Evolutionary conservation across 2,888 invertebrate species (phyloP).

Genomic region (Hydriomena furcata): DNA sequence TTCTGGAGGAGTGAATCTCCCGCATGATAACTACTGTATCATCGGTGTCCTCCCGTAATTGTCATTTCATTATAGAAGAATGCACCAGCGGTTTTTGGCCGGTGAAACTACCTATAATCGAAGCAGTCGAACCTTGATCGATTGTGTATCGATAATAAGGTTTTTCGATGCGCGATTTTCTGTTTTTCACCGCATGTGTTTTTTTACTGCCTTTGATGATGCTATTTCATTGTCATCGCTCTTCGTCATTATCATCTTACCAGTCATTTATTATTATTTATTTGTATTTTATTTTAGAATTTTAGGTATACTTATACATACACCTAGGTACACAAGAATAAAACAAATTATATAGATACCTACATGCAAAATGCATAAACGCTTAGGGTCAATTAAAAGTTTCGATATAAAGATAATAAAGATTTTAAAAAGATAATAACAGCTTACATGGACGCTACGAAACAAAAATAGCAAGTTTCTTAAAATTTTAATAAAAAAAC

Average conservation of each 20-base stretch:
- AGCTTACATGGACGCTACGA: too few relatives aligned
- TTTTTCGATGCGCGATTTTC: conserved; percentile 16
- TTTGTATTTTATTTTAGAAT: too few relatives aligned
- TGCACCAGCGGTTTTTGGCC: conserved; percentile 70
- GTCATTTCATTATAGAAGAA: conserved; percentile 81
- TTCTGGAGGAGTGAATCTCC: conserved; percentile 1
- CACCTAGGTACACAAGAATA: too few relatives aligned
- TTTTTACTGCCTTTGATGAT: conserved; percentile 5
- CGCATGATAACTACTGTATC: background rate
- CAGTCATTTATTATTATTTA: too few relatives aligned
- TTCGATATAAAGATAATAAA: too few relatives aligned
- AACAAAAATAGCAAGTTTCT: too few relatives aligned
- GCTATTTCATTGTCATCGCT: conserved; percentile 7
- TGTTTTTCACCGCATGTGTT: conserved; percentile 11
- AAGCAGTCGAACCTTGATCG: conserved; percentile 68
- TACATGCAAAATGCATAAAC: too few relatives aligned
- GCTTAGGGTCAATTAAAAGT: too few relatives aligned
- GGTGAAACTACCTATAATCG: conserved; percentile 76
- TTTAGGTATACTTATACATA: too few relatives aligned
- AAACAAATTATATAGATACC: too few relatives aligned
- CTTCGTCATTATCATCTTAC: background rate
- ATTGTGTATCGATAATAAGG: conserved; percentile 38
- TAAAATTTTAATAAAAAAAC: too few relatives aligned
- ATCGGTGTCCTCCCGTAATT: conserved; percentile 57
- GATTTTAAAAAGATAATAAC: too few relatives aligned